Evolutionary conservation across 2,113 vertebrate species (phyloP).

Genomic region (Otocyon megalotis): DNA sequence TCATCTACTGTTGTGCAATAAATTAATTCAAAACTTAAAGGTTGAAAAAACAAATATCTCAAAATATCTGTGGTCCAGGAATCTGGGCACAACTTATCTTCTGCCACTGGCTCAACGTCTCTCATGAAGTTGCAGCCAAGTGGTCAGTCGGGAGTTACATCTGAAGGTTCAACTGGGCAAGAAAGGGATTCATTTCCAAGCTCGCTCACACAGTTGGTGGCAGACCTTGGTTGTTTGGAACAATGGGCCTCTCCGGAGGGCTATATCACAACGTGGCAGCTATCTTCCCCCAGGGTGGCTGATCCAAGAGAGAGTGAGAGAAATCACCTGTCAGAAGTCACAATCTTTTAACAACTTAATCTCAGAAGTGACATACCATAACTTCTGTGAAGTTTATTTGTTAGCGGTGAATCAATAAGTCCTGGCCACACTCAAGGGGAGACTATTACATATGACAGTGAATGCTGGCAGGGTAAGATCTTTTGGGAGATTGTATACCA

Average conservation of each 20-base stretch:
- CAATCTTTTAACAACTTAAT: conserved; percentile 17
- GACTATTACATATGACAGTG: neutral
- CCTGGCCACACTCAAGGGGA: neutral
- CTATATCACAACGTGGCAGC: neutral
- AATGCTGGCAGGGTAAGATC: neutral
- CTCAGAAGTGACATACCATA: neutral
- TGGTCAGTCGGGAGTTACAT: neutral
- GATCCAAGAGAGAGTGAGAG: neutral
- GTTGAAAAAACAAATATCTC: conserved; percentile 11
- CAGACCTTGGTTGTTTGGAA: neutral
- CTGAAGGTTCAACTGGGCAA: neutral
- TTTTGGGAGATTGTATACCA: neutral
- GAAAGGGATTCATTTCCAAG: neutral
- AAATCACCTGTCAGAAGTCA: neutral
- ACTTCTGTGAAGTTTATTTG: neutral
- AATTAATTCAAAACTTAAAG: neutral
- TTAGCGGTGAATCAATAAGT: conserved; percentile 20
- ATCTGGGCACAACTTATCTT: neutral
- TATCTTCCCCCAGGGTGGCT: neutral
- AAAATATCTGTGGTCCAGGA: neutral
- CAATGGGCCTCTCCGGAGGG: neutral
- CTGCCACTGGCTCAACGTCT: neutral
- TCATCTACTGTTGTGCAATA: neutral
- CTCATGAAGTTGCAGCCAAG: neutral
- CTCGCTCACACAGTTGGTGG: neutral